Evolutionary conservation across 2,113 vertebrate genomes (phyloP), one percentile per base, ranked within the genome.

Genomic region (Limnothrissa miodon): DNA sequence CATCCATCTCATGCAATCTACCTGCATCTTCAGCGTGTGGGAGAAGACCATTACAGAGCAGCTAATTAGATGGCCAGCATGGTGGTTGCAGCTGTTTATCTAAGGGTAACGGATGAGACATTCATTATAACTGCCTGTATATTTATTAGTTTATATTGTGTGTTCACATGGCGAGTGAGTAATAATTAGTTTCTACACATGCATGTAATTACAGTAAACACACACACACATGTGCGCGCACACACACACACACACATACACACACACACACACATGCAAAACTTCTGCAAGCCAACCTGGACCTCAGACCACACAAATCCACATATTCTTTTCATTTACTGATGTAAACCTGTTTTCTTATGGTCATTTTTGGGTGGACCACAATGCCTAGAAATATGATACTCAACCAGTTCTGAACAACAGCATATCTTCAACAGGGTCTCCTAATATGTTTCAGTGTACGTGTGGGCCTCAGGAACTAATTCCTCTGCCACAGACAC

Each of bases 31-130:
- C 59, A 62, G 59, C n/a, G 8, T 62, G 59, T 25, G 25, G 59
- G 59, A 62, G 59, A n/a, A 62, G 59, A n/a, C 51, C 59, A 62
- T 62, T 62, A 56, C 59, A 11, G 59, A n/a, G 4, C n/a, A 29
- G 59, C 59, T 62, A 62, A 62, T 56, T n/a, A 62, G 59, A 62
- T 62, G 59, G 59, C 59, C 23, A 62, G 59, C 59, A 29, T 29
- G 59, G 59, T 62, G 59, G 59, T 2, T 62, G 59, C 59, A 62
- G 59, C 59, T 62, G 59, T 62, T 62, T 62, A 29, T 62, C 1
- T 62, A 62, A 1, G 59, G 59, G n/a, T 11, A 62, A 62, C n/a
- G 59, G n/a, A 62, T 56, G 51, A 62, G 59, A n/a, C 7, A 62
- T 62, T 29, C 25, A 62, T 62, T 56, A 56, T 23, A 5, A 62